Conservation (phyloP, 2,888 invertebrate genomes). For the Campaea margaritaria region DNA sequence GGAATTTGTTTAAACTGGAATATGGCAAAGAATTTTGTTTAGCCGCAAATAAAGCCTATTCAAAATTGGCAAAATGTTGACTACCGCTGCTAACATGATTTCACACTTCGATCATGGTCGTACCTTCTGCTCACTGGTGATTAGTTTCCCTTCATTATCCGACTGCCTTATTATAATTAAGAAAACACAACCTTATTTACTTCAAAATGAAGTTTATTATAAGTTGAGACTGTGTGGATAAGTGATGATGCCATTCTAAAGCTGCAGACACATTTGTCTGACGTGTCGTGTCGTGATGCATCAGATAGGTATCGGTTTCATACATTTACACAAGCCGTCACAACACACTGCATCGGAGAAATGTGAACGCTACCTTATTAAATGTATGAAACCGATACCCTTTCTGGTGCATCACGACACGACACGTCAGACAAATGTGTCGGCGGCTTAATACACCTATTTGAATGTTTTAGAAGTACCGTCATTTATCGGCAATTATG, state of each 20-base stretch:
- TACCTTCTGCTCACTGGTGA: slow-evolving; percentile 25
- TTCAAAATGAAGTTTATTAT: neutral
- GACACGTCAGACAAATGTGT: too few relatives aligned
- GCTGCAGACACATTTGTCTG: too few relatives aligned
- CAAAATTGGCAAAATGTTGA: too few relatives aligned
- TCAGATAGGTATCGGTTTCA: too few relatives aligned
- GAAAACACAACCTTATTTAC: slow-evolving; percentile 9
- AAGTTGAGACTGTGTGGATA: slow-evolving; percentile 4
- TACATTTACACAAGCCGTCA: too few relatives aligned
- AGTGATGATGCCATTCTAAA: slow-evolving; percentile 31
- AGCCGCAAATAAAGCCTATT: slow-evolving; percentile 25
- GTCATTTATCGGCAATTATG: slow-evolving; percentile 24
- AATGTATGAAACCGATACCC: too few relatives aligned
- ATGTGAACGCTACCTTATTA: too few relatives aligned
- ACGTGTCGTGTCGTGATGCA: too few relatives aligned
- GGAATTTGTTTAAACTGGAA: slow-evolving; percentile 5
- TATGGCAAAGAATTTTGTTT: slow-evolving; percentile 23
- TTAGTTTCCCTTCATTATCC: slow-evolving; percentile 19
- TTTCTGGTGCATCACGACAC: too few relatives aligned
- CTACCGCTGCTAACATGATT: too few relatives aligned
- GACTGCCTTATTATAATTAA: neutral
- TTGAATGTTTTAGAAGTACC: slow-evolving; percentile 25
- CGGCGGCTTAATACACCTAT: neutral
- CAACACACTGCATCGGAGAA: too few relatives aligned
- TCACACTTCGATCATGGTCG: slow-evolving; percentile 37